Conservation (phyloP, 2,797 vertebrate species). For the Trematocara caparti region DNA sequence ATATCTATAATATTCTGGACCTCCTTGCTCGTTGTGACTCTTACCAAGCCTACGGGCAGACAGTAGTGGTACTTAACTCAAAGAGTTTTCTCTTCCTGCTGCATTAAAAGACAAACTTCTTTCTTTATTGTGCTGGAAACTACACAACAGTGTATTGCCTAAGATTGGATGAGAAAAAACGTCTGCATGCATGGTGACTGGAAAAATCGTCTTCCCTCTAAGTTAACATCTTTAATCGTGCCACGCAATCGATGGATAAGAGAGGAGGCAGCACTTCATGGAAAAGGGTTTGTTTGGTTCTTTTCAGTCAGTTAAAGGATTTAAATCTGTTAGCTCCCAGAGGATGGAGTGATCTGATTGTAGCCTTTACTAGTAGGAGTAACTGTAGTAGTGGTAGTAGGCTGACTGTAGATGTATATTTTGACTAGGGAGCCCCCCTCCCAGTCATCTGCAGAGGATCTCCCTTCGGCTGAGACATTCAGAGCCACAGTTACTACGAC, state of each 20-base stretch:
- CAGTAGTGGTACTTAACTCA: background rate
- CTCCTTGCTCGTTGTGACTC: background rate
- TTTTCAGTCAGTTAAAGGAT: background rate
- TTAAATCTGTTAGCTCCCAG: background rate
- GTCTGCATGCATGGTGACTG: background rate
- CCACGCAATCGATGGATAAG: background rate
- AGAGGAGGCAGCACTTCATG: background rate
- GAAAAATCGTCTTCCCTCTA: background rate
- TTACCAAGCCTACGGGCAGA: background rate
- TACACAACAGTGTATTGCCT: background rate
- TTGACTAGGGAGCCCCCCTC: constrained; percentile 66
- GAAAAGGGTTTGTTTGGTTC: background rate
- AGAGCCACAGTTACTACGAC: constrained; percentile 36
- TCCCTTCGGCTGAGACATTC: constrained; percentile 61
- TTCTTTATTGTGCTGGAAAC: background rate
- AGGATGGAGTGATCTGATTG: background rate
- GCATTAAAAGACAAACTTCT: background rate
- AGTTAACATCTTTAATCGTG: background rate
- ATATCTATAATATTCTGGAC: background rate
- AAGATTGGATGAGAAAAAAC: background rate
- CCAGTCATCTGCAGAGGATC: constrained; percentile 76
- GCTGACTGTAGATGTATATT: constrained; percentile 45
- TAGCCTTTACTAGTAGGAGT: background rate
- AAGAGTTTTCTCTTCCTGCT: background rate
- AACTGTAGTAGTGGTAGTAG: background rate